Base-by-base conservation (phyloP, 2,797 vertebrate species). In the Ctenochaetus hawaiiensis region DNA sequence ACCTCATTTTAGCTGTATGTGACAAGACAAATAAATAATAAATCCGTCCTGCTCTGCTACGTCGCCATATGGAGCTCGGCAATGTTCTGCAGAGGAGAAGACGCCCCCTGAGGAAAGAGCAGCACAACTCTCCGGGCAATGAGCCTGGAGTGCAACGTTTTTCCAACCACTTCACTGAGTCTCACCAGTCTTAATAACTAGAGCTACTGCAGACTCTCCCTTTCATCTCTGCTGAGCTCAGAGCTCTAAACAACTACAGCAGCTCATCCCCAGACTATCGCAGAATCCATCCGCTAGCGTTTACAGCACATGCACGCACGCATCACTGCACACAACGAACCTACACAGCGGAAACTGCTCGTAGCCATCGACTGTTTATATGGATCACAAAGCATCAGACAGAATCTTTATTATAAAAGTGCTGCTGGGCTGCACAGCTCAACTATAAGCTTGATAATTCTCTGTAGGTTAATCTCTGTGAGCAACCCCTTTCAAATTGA, bases 41-140 rank as follows among this genome's bases (percentile, higher is more conserved):
- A 82, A 85, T 51, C 10, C 30, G 57, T 75, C 65, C 34, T 78
- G 70, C 53, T 83, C 26, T 53, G 49, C 79, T 75, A 2, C 44
- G 43, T 67, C 18, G 53, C 76, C 89, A 85, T 83, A 86, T 80
- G 74, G 83, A 72, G 75, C 83, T 34, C 34, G 48, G 66, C 61
- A 74, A 47, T 56, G 62, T 11, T 77, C 23, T 7, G n/a, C 20
- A 52, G 72, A 77, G 39, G 60, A 68, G 61, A 6, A 77, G 72
- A 52, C 64, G 72, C 80, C 86, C n/a, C 78, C 85, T 8, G 78
- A 84, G 85, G 84, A 84, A 57, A 43, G 47, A 74, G 52, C 52
- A 68, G 47, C 60, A 57, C 80, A 65, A 20, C 54, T 79, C 66
- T 78, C 48, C 39, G 74, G 80, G 56, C 80, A 75, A 53, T 67